Conservation (phyloP, 2,797 vertebrate genomes). For the Premnoplex brunnescens region DNA sequence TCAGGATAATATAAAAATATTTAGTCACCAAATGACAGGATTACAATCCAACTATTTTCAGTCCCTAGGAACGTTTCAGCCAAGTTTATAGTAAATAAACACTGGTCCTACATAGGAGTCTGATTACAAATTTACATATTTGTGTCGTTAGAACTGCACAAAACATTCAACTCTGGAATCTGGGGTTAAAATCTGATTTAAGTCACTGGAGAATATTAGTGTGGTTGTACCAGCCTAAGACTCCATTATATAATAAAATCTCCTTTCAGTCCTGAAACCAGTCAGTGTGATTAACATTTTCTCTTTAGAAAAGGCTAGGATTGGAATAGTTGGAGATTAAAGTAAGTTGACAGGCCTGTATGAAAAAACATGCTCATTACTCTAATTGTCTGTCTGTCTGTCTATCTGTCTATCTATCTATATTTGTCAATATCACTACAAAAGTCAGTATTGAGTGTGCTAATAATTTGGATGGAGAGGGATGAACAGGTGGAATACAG, state of each 20-base stretch:
- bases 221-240: not conserved
- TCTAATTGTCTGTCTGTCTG: too few species aligned
- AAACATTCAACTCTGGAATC: conserved; percentile 61
- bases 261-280: not conserved
- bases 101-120: conserved; percentile 51
- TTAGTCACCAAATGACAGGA: conserved; percentile 79
- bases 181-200: conserved; percentile 74
- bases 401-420: not conserved
- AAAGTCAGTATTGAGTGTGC: not conserved
- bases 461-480: not conserved
- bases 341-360: not conserved
- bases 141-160: conserved; percentile 70
- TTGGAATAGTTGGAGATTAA: not conserved
- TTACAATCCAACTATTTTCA: conserved; percentile 71
- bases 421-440: not conserved
- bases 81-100: conserved; percentile 74
- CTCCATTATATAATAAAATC: conserved; percentile 6
- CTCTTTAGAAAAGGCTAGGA: not conserved
- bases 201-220: conserved; percentile 31
- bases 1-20: conserved; percentile 77
- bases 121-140: conserved; percentile 77
- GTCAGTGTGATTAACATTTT: not conserved
- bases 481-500: not conserved
- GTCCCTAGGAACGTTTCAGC: conserved; percentile 65
- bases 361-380: not conserved